phyloP scores from a whole-genome alignment of 2,888 invertebrate species.

The Sycophila texana region DNA sequence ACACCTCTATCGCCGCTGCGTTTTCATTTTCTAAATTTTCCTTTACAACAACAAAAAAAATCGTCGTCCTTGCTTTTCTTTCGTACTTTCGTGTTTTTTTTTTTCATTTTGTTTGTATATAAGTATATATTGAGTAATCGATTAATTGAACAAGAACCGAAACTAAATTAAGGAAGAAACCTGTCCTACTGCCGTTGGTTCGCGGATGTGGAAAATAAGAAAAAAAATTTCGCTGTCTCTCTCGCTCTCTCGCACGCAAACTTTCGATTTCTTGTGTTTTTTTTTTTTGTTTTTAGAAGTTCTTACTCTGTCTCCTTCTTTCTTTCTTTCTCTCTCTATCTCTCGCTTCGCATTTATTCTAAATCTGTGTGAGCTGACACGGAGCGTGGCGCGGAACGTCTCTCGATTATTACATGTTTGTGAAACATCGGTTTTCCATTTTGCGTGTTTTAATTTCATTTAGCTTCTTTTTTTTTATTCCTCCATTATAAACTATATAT shows the following conservation, averaged over 20 bases:
- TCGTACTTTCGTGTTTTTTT: constrained; percentile 49
- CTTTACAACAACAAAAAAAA: constrained; percentile 15
- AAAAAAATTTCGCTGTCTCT: constrained; percentile 53
- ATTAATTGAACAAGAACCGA: constrained; percentile 28
- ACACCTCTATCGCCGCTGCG: constrained; percentile 25
- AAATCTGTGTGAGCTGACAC: constrained; percentile 55
- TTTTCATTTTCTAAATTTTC: constrained; percentile 7
- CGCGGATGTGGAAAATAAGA: constrained; percentile 55
- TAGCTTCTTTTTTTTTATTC: constrained; percentile 25
- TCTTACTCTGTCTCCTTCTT: constrained; percentile 36
- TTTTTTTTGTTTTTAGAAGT: constrained; percentile 30
- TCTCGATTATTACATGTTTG: constrained; percentile 54
- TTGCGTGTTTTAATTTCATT: constrained; percentile 26
- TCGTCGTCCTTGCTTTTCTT: constrained; percentile 56
- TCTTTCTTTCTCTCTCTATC: constrained; percentile 4
- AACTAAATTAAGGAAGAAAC: constrained; percentile 38
- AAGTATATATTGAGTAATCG: constrained; percentile 10
- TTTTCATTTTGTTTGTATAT: constrained; percentile 20
- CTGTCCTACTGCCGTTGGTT: constrained; percentile 54
- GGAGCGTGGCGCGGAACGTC: constrained; percentile 56
- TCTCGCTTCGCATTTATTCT: constrained; percentile 39
- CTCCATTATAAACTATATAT: constrained; percentile 18
- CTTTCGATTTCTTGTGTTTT: constrained; percentile 25
- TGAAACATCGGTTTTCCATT: constrained; percentile 49
- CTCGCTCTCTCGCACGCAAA: constrained; percentile 21